phyloP scores from a whole-genome alignment of 2,888 invertebrate genomes.

The Synanthedon myopaeformis region DNA sequence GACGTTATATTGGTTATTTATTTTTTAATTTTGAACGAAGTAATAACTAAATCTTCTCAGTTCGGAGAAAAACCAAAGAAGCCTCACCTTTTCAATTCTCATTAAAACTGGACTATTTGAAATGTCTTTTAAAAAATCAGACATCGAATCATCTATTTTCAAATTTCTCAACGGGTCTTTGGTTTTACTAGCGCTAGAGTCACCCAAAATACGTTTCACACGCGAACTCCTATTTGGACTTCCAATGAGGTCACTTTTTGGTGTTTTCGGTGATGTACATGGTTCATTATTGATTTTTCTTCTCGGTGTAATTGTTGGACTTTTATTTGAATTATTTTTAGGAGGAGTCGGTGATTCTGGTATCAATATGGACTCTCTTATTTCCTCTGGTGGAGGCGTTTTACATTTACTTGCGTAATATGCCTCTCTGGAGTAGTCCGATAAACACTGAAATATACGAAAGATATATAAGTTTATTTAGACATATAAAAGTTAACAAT shows the following conservation, averaged over 20 bases:
- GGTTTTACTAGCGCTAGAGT: conserved; percentile 11
- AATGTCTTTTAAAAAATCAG: conserved; percentile 26
- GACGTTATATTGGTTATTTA: too few species aligned
- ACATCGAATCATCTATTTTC: conserved; percentile 29
- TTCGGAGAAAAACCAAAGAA: too few species aligned
- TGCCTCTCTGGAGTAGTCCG: conserved; percentile 11
- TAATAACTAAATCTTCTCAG: too few species aligned
- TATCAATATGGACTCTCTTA: conserved; percentile 23
- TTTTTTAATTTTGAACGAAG: too few species aligned
- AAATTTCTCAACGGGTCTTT: conserved; percentile 33
- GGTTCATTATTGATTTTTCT: too few species aligned
- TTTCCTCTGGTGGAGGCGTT: conserved; percentile 15
- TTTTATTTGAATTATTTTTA: conserved; percentile 9
- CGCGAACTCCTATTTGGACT: conserved; percentile 6
- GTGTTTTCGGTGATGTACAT: too few species aligned
- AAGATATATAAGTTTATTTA: too few species aligned
- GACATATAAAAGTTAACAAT: too few species aligned
- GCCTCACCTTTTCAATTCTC: conserved; percentile 21
- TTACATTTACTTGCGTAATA: conserved; percentile 9
- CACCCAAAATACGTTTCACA: conserved; percentile 3
- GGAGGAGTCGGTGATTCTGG: conserved; percentile 27
- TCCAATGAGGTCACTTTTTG: background rate
- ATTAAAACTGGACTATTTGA: conserved; percentile 25
- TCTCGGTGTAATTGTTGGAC: background rate
- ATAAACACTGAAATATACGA: conserved; percentile 22